These are phyloP conservation scores for Struthio camelus DNA, from an alignment of 2,113 vertebrate species.

Conservation along the genomic window DNA sequence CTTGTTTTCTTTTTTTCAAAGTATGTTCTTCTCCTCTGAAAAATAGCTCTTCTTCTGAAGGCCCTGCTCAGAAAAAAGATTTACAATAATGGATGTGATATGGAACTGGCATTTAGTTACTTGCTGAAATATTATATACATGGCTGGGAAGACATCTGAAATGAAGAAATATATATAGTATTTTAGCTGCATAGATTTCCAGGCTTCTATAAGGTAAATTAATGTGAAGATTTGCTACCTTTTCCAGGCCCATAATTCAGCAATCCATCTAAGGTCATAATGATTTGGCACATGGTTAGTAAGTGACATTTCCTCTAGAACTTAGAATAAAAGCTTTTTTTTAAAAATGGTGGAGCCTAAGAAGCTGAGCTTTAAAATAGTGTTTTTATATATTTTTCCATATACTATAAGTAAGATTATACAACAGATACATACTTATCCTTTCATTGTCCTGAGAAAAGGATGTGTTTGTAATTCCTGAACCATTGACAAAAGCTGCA, in stretches of 20 bases:
- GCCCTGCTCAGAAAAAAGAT: slow-evolving; percentile 76
- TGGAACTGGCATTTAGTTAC: not conserved
- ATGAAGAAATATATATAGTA: not conserved
- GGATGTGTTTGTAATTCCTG: not conserved
- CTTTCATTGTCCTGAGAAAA: not conserved
- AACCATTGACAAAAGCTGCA: not conserved
- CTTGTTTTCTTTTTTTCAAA: slow-evolving; percentile 58
- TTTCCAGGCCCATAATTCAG: not conserved
- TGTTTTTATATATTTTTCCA: not conserved
- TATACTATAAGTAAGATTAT: not conserved
- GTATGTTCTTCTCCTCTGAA: slow-evolving; percentile 67
- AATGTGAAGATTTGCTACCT: not conserved
- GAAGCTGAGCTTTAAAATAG: not conserved
- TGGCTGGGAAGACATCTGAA: not conserved
- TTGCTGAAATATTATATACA: not conserved
- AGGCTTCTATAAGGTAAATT: not conserved
- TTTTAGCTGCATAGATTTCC: not conserved
- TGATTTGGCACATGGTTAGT: not conserved
- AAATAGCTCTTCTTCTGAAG: slow-evolving; percentile 80
- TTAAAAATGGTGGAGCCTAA: not conserved
- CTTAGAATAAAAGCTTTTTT: not conserved
- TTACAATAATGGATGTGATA: not conserved
- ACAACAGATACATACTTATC: not conserved
- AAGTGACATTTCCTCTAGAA: not conserved
- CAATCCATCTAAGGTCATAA: accelerated